Percentiles rank a stretch among this genome's conserved stretches.
Conservation (phyloP, 2,888 invertebrate genomes). For the Meganola albula region DNA sequence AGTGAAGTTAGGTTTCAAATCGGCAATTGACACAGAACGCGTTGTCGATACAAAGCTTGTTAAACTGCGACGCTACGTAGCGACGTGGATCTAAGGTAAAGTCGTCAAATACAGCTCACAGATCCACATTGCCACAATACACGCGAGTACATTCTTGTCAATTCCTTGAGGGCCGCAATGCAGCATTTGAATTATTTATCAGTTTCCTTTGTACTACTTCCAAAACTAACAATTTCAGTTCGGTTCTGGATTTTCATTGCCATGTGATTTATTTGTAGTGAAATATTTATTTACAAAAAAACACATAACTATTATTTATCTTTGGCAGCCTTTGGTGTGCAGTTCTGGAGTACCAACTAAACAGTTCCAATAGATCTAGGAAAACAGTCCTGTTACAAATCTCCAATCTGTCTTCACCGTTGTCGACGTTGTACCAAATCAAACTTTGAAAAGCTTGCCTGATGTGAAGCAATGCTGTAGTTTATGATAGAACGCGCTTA, state of each 20-base stretch:
- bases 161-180: conserved; percentile 63
- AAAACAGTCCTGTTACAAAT: no score
- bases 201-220: conserved; percentile 51
- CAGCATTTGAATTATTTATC: conserved; percentile 71
- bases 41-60: conserved; percentile 7
- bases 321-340: no score
- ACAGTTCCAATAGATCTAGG: no score
- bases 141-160: conserved; percentile 49
- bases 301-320: no score
- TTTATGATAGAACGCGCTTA: no score
- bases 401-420: no score
- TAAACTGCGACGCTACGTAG: conserved; percentile 12
- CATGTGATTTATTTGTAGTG: conserved; percentile 18
- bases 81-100: conserved; percentile 20
- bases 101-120: conserved; percentile 27
- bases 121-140: conserved; percentile 31
- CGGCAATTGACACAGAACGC: neutral
- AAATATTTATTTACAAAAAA: no score
- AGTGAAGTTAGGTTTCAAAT: no score
- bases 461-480: no score
- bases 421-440: no score
- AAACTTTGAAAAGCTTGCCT: no score
- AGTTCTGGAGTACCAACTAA: no score
- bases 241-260: conserved; percentile 33
- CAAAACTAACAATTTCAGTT: conserved; percentile 46